A percentile compares a stretch with the other conserved stretches of the same genome.
Conservation (phyloP, 2,113 vertebrate genomes). For the Dromiciops gliroides region DNA sequence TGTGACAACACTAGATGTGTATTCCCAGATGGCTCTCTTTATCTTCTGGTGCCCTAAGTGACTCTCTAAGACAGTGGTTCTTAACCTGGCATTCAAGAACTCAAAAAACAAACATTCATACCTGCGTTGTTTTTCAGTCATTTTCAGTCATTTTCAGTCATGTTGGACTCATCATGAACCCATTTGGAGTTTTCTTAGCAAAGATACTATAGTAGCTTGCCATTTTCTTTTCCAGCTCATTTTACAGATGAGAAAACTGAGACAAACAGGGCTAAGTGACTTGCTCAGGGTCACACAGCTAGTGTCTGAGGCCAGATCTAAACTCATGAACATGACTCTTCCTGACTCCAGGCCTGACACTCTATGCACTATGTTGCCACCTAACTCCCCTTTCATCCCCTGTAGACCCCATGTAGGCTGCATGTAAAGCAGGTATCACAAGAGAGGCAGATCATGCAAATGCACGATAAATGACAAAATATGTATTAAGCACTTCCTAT, state of each 20-base stretch:
- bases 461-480: neutral
- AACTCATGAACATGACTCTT: neutral
- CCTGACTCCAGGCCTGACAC: neutral
- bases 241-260: neutral
- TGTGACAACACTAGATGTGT: neutral
- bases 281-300: neutral
- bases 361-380: neutral
- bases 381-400: neutral
- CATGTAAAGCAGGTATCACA: no score
- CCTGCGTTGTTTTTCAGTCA: neutral
- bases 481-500: neutral
- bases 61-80: neutral
- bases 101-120: neutral
- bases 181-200: neutral
- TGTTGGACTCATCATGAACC: neutral
- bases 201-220: neutral
- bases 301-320: neutral
- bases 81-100: neutral
- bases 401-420: no score
- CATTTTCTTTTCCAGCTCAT: neutral
- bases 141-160: no score
- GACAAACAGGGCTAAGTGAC: neutral
- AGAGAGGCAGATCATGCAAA: neutral
- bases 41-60: neutral
- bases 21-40: neutral